Evolutionary conservation across 2,888 invertebrate genomes (phyloP), one percentile per base, ranked within the genome.

Genomic region (Pterostichus niger): DNA sequence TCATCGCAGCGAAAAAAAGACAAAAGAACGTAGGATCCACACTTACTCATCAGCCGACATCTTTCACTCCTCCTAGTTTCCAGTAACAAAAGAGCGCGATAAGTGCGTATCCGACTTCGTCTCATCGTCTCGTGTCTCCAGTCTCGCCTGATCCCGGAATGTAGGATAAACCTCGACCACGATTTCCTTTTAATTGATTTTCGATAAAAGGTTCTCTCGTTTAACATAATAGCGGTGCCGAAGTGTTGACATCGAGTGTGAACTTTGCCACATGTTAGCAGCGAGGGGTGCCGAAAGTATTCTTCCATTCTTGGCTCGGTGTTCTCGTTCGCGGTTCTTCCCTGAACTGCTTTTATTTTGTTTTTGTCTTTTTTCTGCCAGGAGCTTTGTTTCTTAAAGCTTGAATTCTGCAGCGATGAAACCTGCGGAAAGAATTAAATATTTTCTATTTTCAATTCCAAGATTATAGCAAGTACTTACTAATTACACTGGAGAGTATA

Each of bases 131-230:
- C 59, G 11, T 17, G 59, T 59, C 59, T 59, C 24, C 31, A 59
- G 49, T 17, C 59, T 35, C 64, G 24, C 33, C 75, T 82, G 82
- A 82, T 82, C 82, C 61, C 75, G 61, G 82, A 82, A 73, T 82
- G 82, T 75, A 75, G 75, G 82, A 82, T 82, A 86, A 86, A 87
- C 87, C 88, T 86, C 87, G 88, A 89, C 89, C 88, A 88, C 88
- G 89, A 89, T 88, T 89, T 88, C 88, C 89, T 89, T 89, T 89
- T 90, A 90, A 90, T 90, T 90, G 90, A 89, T 90, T 90, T 89
- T 88, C 89, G 88, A 89, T 90, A 89, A 89, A 89, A 89, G 89
- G 89, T 89, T 89, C 88, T 88, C 87, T 84, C 88, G 88, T 89
- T 89, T 89, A 88, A 88, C 88, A 89, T 89, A 89, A 89, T 89